phyloP scores from a whole-genome alignment of 2,113 vertebrate species.

The Kobus ellipsiprymnus region DNA sequence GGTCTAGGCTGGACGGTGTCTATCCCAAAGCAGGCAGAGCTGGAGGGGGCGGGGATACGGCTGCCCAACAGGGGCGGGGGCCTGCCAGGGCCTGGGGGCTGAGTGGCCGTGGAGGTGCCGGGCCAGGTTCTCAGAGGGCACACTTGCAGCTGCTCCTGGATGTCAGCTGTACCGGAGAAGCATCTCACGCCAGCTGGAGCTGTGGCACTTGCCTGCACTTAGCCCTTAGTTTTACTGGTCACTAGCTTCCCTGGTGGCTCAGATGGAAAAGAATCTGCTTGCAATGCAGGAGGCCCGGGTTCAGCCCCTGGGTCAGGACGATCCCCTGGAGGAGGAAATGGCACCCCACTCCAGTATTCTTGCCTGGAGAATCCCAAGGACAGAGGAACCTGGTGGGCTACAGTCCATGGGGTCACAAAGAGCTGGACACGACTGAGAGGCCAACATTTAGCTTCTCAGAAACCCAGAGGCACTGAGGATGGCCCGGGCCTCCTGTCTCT shows the following conservation, averaged over 20 bases:
- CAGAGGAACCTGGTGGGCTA: neutral
- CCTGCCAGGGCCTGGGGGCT: neutral
- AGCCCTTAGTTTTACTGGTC: neutral
- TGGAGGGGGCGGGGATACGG: fast-evolving
- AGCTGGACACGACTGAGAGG: neutral
- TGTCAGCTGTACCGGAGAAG: no score
- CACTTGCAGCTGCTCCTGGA: fast-evolving
- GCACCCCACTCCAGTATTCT: neutral
- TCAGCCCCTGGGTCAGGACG: neutral
- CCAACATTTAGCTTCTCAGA: neutral
- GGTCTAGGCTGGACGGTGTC: neutral
- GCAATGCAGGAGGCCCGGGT: neutral
- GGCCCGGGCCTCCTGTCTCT: neutral
- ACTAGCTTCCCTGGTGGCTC: neutral
- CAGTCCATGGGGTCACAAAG: neutral
- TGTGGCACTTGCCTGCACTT: fast-evolving
- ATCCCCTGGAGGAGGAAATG: neutral
- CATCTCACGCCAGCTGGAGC: neutral
- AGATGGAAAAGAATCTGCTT: neutral
- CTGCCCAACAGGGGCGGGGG: neutral
- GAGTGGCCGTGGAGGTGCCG: fast-evolving
- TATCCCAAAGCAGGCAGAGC: neutral
- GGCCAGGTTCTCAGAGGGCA: neutral
- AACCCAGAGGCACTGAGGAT: neutral
- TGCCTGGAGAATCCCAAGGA: neutral